Evolutionary conservation across 2,888 invertebrate species (phyloP), one percentile per base, ranked within the genome.

Genomic region (Drosophila ezoana): DNA sequence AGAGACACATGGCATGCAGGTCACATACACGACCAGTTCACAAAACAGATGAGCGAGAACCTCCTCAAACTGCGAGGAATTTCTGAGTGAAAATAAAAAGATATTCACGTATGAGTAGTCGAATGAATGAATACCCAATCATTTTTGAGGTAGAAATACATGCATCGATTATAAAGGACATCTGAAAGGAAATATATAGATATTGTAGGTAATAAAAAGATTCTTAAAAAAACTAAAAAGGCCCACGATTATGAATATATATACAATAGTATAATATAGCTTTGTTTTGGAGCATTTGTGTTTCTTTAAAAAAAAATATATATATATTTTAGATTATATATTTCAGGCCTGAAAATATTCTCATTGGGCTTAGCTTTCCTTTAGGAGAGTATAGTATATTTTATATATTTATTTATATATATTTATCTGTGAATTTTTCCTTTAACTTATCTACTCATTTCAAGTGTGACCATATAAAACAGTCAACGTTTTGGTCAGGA

Each of bases 1-100:
- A 38, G 11, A 44, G 43, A 33, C 43, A 52, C 47, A 54, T 40
- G 18, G 57, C 57, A 78, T 81, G 67, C 82, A 52, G 59, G 66
- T 78, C 75, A 75, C 79, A 74, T 78, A 77, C 48, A 9, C 44
- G 54, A 56, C 54, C 43, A 47, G 54, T 57, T 45, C 18, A 56
- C 59, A 47, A 51, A 61, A 41, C 59, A 52, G 43, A 48, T 51
- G 44, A 40, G 47, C 63, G 57, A 68, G 44, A 44, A 49, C 18
- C 44, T 52, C 11, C 48, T 47, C 20, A 48, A 37, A n/a, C 53
- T 49, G 14, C 32, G 11, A 43, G 45, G 43, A 72, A 78, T 78
- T 54, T 51, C 44, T 43, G 57, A 48, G 11, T 28, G 4, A 44
- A 49, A 43, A 66, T 28, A n/a, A 20, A 13, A 37, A 38, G 10